Evolutionary conservation across 2,113 vertebrate genomes (phyloP).

Genomic region (Rhipidura dahli): DNA sequence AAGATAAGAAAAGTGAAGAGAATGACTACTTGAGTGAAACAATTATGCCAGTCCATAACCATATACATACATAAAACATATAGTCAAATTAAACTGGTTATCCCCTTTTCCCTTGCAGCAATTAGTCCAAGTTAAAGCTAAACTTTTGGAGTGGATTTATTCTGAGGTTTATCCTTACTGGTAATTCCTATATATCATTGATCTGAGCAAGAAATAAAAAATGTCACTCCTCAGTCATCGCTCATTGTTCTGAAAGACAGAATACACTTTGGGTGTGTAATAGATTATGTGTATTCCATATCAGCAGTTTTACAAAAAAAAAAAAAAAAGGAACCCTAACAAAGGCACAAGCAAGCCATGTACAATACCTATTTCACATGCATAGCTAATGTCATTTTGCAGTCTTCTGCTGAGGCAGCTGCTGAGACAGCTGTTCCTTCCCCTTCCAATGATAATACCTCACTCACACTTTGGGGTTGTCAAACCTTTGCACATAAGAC

Average conservation of each 20-base stretch:
- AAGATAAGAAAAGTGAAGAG: background rate
- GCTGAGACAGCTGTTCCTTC: background rate
- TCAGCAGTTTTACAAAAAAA: background rate
- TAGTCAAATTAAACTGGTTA: background rate
- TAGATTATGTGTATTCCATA: background rate
- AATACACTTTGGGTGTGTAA: background rate
- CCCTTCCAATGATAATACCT: background rate
- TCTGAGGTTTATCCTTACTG: background rate
- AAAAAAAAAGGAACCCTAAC: background rate
- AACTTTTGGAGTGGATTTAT: background rate
- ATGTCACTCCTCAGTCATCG: background rate
- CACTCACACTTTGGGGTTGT: background rate
- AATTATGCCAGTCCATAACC: background rate
- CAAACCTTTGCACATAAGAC: background rate
- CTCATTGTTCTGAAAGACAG: background rate
- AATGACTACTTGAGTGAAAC: background rate
- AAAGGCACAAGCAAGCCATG: background rate
- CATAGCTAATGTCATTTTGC: background rate
- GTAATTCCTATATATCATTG: background rate
- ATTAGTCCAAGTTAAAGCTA: background rate
- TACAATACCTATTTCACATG: background rate
- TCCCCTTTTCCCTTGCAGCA: background rate
- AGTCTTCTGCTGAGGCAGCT: slow-evolving; percentile 3
- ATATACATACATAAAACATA: background rate
- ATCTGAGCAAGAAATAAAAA: background rate